Conservation (phyloP, 2,113 vertebrate species). For the Phylloscopus whistleri region DNA sequence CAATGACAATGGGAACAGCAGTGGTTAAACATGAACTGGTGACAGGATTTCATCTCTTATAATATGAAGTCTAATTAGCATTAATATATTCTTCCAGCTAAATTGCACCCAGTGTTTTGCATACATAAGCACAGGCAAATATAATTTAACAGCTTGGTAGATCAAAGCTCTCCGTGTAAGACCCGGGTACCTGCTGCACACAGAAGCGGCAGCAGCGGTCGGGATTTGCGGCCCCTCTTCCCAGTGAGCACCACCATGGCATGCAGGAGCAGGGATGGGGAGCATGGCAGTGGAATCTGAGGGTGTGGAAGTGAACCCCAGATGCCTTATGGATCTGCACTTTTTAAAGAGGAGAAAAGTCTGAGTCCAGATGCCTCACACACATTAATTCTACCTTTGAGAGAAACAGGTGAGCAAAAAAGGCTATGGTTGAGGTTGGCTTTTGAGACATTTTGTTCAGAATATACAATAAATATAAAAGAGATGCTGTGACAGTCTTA, state of each 20-base stretch:
- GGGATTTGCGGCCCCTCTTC: background rate
- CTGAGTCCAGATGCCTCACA: background rate
- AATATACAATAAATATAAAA: background rate
- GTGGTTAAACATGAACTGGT: background rate
- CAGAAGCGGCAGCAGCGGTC: rapidly evolving
- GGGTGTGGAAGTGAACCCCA: background rate
- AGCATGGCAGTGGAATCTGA: background rate
- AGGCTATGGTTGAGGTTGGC: rapidly evolving
- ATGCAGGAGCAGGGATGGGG: background rate
- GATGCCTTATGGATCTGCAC: background rate
- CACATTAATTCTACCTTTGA: background rate
- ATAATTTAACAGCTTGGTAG: background rate
- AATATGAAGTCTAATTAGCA: background rate
- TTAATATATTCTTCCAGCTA: constrained; percentile 5
- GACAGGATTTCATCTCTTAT: background rate
- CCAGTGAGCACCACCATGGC: rapidly evolving
- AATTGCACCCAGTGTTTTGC: constrained; percentile 21
- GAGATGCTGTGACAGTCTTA: background rate
- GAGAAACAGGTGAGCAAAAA: background rate
- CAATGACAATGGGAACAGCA: background rate
- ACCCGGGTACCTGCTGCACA: background rate
- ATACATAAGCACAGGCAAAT: constrained; percentile 3
- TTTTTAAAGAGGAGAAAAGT: background rate
- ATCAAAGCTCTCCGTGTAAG: background rate
- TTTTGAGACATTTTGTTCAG: background rate